Evolutionary conservation across 2,888 invertebrate species (phyloP), one percentile per base, ranked within the genome.

Genomic region (Drosophila parthenogenetica): DNA sequence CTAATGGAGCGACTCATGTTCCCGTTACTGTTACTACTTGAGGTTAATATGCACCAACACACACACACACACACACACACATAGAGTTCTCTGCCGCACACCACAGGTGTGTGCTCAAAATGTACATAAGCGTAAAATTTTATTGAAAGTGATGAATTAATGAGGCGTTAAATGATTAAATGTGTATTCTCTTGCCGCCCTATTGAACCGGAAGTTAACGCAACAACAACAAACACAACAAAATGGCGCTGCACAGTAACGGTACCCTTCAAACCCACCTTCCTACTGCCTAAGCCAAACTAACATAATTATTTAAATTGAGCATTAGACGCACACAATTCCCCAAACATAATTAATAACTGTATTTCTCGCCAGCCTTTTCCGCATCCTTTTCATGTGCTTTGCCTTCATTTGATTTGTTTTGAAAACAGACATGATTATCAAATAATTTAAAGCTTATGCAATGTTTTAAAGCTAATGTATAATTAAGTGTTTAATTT

Each of bases 111-210:
- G 58, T 60, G 51, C 60, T 59, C 62, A 69, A 66, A 71, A 81
- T 78, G 71, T 76, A 83, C 59, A 69, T 70, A 67, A 90, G 89
- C 89, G 89, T 89, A 81, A 89, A 89, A 90, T 88, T 81, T 87
- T 68, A 87, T 90, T 88, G 81, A 81, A 88, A 82, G 85, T 89
- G 88, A 90, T 87, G 85, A 89, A 77, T 90, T 90, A 89, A 89
- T 89, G 90, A 90, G 80, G 87, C 90, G 89, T 90, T 90, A 89
- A 90, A 78, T 87, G 80, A 78, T 78, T 76, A 85, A 75, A 81
- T 83, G 74, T 80, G 77, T 78, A 70, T 77, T 78, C 78, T 77
- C 61, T 87, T 84, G 81, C 89, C 89, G 90, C 90, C 87, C 90
- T 89, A 90, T 70, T 89, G 89, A 89, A 88, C 89, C 79, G 89